Evolutionary conservation across 2,888 invertebrate genomes (phyloP).

Genomic region (Bhutanitis thaidina): DNA sequence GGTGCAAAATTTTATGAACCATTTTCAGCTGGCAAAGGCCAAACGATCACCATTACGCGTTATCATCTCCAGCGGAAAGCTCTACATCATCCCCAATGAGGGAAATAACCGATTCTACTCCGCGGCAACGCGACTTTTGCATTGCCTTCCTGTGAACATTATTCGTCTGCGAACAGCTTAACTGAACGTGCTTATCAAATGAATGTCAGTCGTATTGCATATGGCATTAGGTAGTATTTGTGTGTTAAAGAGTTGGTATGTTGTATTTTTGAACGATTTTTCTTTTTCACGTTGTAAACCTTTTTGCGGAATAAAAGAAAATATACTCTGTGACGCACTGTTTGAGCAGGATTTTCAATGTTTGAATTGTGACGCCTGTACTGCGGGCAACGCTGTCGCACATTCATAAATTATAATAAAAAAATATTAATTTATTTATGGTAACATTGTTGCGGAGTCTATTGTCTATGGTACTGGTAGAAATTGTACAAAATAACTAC

Average conservation of each 20-base stretch:
- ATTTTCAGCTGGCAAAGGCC: constrained; percentile 31
- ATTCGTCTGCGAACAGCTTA: constrained; percentile 23
- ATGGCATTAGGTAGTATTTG: not conserved
- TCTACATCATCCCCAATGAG: constrained; percentile 68
- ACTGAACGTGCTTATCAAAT: not conserved
- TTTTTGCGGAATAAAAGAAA: constrained; percentile 12
- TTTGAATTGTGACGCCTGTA: constrained; percentile 10
- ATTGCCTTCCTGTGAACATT: constrained; percentile 43
- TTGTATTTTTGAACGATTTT: not conserved
- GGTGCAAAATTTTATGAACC: constrained; percentile 19
- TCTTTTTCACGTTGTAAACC: constrained; percentile 15
- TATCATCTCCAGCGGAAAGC: constrained; percentile 67
- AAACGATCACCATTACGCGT: constrained; percentile 51
- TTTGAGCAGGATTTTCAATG: constrained; percentile 18
- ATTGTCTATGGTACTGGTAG: no score
- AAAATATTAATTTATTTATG: no score
- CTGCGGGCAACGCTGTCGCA: constrained; percentile 11
- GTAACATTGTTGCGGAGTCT: no score
- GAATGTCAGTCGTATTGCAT: not conserved
- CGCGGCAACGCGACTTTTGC: constrained; percentile 43
- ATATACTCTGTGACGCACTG: constrained; percentile 13
- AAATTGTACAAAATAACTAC: no score
- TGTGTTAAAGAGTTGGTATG: not conserved
- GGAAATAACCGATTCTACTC: constrained; percentile 69
- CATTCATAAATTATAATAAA: no score